Evolutionary conservation across 2,888 invertebrate genomes (phyloP), one percentile per base, ranked within the genome.

Genomic region (Dryadula phaetusa): DNA sequence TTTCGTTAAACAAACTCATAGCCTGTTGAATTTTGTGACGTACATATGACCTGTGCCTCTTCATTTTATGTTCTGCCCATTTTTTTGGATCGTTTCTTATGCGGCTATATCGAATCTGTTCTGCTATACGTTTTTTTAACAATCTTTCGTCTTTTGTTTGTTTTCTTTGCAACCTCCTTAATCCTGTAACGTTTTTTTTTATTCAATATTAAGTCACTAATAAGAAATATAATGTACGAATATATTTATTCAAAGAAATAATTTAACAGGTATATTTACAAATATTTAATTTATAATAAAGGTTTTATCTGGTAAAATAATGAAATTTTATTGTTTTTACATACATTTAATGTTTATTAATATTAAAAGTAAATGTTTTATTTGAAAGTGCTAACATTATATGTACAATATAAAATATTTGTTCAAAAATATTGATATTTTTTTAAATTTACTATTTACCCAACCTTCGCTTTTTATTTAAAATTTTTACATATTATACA

Each of bases 81-180:
- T 64, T 66, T 8, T 60, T 14, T 7, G 72, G 70, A 49, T 72
- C 72, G n/a, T 66, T 54, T 22, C 68, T 70, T 14, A 72, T 70
- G 2, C 70, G 70, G 20, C 40, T 42, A 37, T 70, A 70, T 8
- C 70, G 60, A 5, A 34, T 66, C 53, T 60, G 66, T 16, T 66
- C 66, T 8, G 66, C 70, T 34, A 64, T 42, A 8, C 62, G 63
- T 44, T 66, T 72, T 37, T 47, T 66, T 4, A 18, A 18, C 20
- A 67, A 52, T 16, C 32, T 53, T 46, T 60, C 44, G 28, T 65
- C 66, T 70, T 62, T 71, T 62, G 70, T 52, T 25, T 64, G 66
- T 60, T 62, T 69, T 22, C 63, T 46, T 32, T 44, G 42, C 7
- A 16, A 44, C 20, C 18, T 60, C 14, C 28, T 18, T 16, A 46